Evolutionary conservation across 2,797 vertebrate species (phyloP), one percentile per base, ranked within the genome.

Genomic region (Anolis apletophallus): DNA sequence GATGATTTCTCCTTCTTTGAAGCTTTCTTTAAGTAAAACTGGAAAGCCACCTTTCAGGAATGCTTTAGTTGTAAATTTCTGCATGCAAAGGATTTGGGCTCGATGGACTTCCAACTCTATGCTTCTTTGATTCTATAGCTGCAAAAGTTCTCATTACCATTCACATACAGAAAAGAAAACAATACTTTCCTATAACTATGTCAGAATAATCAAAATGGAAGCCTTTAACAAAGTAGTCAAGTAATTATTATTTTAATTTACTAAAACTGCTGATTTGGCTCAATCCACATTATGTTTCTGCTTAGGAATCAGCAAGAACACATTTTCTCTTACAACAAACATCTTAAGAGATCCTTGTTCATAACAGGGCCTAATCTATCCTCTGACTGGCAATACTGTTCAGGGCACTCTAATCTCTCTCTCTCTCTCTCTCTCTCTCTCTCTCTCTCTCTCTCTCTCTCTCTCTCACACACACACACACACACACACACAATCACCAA

Each of bases 171-270:
- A n/a, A 21, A 52, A 36, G 17, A 36, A 79, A 85, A 13, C 46
- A 85, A 72, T 55, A 54, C 50, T 6, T 46, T 29, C 59, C 59
- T 59, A 59, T 83, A 64, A 83, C 73, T 29, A 73, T 73, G 34
- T n/a, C 14, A 19, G 26, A 40, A 83, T 83, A 34, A 59, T 29
- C 71, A 52, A 17, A 75, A 19, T 55, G 3, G 52, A 29, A 23
- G n/a, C n/a, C 32, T 71, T 71, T 85, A 71, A 85, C 71, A 17
- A 85, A 79, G 40, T 71, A 78, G 79, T 10, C 19, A 46, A 76
- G 40, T 59, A 79, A 55, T 85, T 19, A 59, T 46, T 26, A 61
- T 46, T 46, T 46, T 81, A 21, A 72, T 46, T 75, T 76, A 50
- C 36, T 76, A 29, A 23, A 84, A 76, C 76, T 77, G 26, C 5